phyloP scores from a whole-genome alignment of 2,113 vertebrate species.

The Spilogale gracilis region DNA sequence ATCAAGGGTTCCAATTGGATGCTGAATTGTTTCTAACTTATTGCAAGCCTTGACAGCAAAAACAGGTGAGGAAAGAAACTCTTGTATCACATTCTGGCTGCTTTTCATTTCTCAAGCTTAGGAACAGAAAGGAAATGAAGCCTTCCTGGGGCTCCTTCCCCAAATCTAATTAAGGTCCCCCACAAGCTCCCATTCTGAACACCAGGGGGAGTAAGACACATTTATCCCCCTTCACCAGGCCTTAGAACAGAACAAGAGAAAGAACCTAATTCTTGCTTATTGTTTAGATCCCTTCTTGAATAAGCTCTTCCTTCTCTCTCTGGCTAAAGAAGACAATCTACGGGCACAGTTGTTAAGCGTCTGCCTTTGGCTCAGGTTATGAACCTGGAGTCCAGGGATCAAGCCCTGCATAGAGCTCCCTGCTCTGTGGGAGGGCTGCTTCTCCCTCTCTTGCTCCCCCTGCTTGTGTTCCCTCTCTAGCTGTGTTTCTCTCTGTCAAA shows the following conservation, averaged over 20 bases:
- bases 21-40: constrained; percentile 56
- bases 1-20: constrained; percentile 10
- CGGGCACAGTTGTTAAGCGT: no score
- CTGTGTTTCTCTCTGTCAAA: no score
- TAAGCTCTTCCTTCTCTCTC: background rate
- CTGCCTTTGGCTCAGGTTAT: no score
- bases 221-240: background rate
- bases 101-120: constrained; percentile 54
- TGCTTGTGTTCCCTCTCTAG: no score
- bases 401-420: no score
- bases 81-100: constrained; percentile 17
- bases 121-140: constrained; percentile 58
- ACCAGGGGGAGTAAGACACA: constrained; percentile 67
- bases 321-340: background rate
- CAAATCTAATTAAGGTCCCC: constrained; percentile 35
- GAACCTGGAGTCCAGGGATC: no score
- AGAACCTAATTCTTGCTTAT: background rate
- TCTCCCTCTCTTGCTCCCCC: no score
- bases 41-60: constrained; percentile 68
- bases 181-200: constrained; percentile 44
- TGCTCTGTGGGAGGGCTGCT: no score
- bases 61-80: constrained; percentile 65
- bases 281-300: constrained; percentile 9
- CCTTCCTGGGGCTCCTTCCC: constrained; percentile 5
- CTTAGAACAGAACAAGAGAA: background rate